Evolutionary conservation across 64 coral and sea anemone species (phyloP), one percentile per base, ranked within the genome.

Genomic region (Anthopleura sola): DNA sequence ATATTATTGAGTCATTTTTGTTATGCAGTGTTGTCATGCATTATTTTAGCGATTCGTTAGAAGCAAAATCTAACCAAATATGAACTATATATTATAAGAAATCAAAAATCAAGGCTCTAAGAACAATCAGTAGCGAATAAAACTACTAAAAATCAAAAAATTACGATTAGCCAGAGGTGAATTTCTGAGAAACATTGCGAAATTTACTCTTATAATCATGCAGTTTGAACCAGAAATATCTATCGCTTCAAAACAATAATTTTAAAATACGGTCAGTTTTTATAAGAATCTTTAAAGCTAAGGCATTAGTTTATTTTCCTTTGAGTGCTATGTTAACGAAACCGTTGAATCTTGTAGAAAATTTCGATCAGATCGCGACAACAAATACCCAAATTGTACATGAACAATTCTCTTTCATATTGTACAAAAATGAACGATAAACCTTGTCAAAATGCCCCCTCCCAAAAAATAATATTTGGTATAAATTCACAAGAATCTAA

Each of bases 21-120:
- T 48, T 69, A 8, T 71, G 17, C 4, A 74, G 75, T 74, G 81
- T 60, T 68, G 81, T 83, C 74, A 84, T 90, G 64, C 81, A 50
- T 84, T 68, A 55, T 53, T 16, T 57, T 64, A 57, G 84, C 46
- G 68, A 36, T 90, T 85, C 66, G 26, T 17, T 34, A 3, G 14
- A 71, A 32, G 66, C 66, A 71, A 34, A 71, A 29, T 71, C 66
- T 15, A n/a, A 62, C 23, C 23, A 23, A 26, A 11, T 26, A 62
- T 62, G 23, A 28, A 71, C 31, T 71, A 71, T 71, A 71, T 34
- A 34, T 12, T 16, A 71, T 14, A 3, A 1, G 9, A 71, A 34
- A 71, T 31, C 29, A 71, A 71, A 71, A 26, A 8, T 13, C 0
- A n/a, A 14, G 31, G 10, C 15, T 36, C 31, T 71, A 36, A 3